These are phyloP conservation scores for Sicus ferrugineus DNA, from an alignment of 2,888 invertebrate genomes.

Conservation along the genomic window DNA sequence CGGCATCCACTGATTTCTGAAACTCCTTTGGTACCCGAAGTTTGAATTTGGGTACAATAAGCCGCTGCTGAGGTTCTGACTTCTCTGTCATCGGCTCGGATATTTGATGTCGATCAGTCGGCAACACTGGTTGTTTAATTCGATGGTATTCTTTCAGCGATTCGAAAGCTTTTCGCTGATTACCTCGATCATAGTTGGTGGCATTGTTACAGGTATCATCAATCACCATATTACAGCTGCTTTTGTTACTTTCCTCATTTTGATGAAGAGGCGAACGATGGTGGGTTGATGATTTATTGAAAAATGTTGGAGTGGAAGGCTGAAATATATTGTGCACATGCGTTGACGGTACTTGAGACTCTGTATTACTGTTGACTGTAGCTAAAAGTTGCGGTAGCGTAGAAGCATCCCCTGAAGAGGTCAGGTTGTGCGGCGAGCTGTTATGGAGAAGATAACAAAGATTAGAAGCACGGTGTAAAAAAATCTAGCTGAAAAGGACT, in stretches of 20 bases:
- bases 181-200: slow-evolving; percentile 32
- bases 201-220: slow-evolving; percentile 46
- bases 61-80: slow-evolving; percentile 43
- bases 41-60: slow-evolving; percentile 73
- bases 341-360: neutral
- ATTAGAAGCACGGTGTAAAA: too few species aligned
- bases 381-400: slow-evolving; percentile 36
- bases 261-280: neutral
- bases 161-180: slow-evolving; percentile 42
- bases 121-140: slow-evolving; percentile 12
- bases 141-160: slow-evolving; percentile 39
- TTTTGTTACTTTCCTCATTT: slow-evolving; percentile 49
- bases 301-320: neutral
- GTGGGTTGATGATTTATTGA: neutral
- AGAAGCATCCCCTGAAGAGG: neutral
- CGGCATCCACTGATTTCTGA: slow-evolving; percentile 63
- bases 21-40: slow-evolving; percentile 73
- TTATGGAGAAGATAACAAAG: neutral
- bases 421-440: neutral
- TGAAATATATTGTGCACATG: slow-evolving; percentile 2
- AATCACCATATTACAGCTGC: slow-evolving; percentile 51
- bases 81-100: slow-evolving; percentile 24
- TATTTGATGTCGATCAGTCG: slow-evolving; percentile 10
- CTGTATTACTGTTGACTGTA: slow-evolving; percentile 41
- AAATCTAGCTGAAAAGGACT: neutral